Evolutionary conservation across 2,888 invertebrate species (phyloP).

Genomic region (Ectemnius continuus): DNA sequence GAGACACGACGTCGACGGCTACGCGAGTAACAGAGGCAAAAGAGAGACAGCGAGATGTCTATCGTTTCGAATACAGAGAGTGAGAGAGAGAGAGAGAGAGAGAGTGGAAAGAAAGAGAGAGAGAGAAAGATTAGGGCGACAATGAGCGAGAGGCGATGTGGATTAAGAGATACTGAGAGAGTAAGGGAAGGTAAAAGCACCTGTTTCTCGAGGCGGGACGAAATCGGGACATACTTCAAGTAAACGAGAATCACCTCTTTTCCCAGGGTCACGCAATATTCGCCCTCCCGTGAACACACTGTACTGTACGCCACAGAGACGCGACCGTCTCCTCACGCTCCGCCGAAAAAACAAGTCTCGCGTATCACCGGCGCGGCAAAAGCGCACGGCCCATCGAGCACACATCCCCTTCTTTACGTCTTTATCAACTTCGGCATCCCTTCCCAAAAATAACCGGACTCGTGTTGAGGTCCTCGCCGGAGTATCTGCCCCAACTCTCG

Average conservation of each 20-base stretch:
- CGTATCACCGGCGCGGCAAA: constrained; percentile 46
- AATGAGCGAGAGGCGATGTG: constrained; percentile 11
- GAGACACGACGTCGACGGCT: constrained; percentile 26
- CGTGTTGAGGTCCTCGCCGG: background rate
- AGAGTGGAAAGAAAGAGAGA: constrained; percentile 16
- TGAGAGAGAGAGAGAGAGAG: constrained; percentile 12
- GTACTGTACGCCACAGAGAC: constrained; percentile 1
- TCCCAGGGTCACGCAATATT: constrained; percentile 23
- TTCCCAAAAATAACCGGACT: constrained; percentile 15
- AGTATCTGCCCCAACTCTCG: constrained; percentile 10
- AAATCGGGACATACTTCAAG: constrained; percentile 22
- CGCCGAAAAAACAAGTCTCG: constrained; percentile 35
- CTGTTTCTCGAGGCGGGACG: constrained; percentile 35
- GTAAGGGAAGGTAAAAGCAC: constrained; percentile 47
- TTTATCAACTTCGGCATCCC: constrained; percentile 13
- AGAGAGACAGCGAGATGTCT: constrained; percentile 1
- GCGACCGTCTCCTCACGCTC: constrained; percentile 11
- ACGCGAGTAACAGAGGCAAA: constrained; percentile 12
- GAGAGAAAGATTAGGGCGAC: background rate
- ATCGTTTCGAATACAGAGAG: background rate
- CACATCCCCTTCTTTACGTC: constrained; percentile 47
- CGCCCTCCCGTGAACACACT: constrained; percentile 28
- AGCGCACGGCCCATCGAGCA: constrained; percentile 48
- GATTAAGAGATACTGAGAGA: constrained; percentile 35
- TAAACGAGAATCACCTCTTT: constrained; percentile 54